Conservation (phyloP, 2,797 vertebrate species). For the Microhierax caerulescens region DNA sequence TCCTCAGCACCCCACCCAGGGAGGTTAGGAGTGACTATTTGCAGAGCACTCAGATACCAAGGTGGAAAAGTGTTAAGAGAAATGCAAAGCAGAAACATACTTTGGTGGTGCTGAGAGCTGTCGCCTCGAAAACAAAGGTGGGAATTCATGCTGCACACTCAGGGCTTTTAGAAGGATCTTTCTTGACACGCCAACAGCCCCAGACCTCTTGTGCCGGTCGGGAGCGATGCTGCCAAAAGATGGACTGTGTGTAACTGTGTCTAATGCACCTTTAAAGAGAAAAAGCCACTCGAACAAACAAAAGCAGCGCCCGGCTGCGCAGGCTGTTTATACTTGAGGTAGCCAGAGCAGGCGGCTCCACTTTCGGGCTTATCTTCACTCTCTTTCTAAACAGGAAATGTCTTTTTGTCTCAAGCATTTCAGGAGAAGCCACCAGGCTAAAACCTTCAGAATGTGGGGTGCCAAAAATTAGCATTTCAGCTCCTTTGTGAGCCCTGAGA, state of each 20-base stretch:
- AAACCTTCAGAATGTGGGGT: neutral
- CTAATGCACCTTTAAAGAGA: neutral
- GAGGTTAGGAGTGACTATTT: neutral
- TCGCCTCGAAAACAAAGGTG: neutral
- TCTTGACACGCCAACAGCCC: neutral
- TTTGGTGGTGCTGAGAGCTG: neutral
- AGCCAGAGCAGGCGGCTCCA: neutral
- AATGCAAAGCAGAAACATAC: neutral
- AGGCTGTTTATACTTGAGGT: neutral
- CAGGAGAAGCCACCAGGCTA: conserved; percentile 19
- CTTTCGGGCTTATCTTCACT: neutral
- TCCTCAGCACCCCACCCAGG: neutral
- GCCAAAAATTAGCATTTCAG: neutral
- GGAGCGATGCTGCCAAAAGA: neutral
- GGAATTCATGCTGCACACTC: neutral
- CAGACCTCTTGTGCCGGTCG: neutral
- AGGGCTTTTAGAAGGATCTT: neutral
- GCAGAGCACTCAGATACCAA: neutral
- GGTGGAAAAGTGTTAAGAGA: neutral
- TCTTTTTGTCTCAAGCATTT: neutral
- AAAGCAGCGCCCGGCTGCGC: neutral
- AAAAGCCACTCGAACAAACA: neutral
- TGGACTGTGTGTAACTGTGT: neutral
- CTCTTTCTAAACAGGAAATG: conserved; percentile 59
- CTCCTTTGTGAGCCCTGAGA: neutral